Evolutionary conservation across 2,797 vertebrate genomes (phyloP), one percentile per base, ranked within the genome.

Genomic region (Paedocypris micromegethes): DNA sequence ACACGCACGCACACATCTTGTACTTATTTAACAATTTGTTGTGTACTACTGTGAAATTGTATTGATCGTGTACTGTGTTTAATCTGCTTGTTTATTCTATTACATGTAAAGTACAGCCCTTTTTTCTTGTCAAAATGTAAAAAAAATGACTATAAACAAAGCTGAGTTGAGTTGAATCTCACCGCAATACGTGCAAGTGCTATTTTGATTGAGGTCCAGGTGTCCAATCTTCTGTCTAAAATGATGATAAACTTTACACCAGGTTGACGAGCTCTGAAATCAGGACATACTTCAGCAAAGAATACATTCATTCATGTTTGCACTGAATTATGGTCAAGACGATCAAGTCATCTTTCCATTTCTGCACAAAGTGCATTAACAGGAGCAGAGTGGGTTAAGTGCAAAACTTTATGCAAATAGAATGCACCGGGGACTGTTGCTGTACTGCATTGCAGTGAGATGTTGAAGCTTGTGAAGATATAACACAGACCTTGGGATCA

Each of bases 191-290:
- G 92, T 58, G 93, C 90, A 50, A 99, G 92, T 63, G 93, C 92
- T 1, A 86, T 89, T 91, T 97, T 99, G 79, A 99, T 91, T 1
- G 95, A 97, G 68, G 88, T 86, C 96, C 96, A 99, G 0, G 95
- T 96, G 73, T 98, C 95, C 86, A 94, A 69, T 83, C 97, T 91
- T 86, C 95, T 88, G 80, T 99, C 97, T 90, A 99, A 86, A 84
- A 99, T 92, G 62, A 99, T 83, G 84, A 93, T 96, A 81, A 99
- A 99, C 82, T 91, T 94, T 42, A 92, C 91, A 56, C 94, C 92
- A 3, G 93, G 87, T 77, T 93, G 92, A 65, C 90, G 88, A 48
- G 90, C 87, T 80, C 96, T 98, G 78, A 2, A 81, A 86, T 70
- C 53, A 76, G 49, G 72, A 23, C 23, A 23, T 23, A 23, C 23